These are phyloP conservation scores for Zootoca vivipara DNA, from an alignment of 2,113 vertebrate genomes.

Conservation along the genomic window DNA sequence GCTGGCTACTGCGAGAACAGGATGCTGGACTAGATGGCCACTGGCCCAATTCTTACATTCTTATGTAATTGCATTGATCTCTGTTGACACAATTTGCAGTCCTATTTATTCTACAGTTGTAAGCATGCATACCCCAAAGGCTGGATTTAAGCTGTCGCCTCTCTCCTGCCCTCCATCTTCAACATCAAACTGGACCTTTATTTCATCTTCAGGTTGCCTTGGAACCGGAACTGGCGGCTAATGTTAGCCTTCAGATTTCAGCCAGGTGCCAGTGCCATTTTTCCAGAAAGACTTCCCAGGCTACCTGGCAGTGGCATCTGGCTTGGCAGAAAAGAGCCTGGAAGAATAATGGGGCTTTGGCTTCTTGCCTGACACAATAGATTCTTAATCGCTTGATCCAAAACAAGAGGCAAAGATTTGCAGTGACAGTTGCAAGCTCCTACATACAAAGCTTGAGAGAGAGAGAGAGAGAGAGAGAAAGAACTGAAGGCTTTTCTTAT, in stretches of 20 bases:
- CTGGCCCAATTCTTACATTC: too few species aligned
- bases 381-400: conserved; percentile 38
- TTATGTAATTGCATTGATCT: too few species aligned
- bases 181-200: not conserved
- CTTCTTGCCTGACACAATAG: conserved; percentile 46
- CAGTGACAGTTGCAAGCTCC: conserved; percentile 20
- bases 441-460: not conserved
- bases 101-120: not conserved
- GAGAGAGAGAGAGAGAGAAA: not conserved
- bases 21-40: too few species aligned
- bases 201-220: not conserved
- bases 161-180: not conserved
- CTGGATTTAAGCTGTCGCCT: too few species aligned
- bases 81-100: not conserved
- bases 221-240: not conserved
- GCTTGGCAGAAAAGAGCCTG: not conserved
- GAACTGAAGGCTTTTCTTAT: conserved; percentile 14
- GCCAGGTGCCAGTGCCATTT: conserved; percentile 4
- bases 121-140: not conserved
- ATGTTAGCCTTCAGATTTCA: not conserved
- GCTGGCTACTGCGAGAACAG: too few species aligned
- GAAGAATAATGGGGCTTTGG: conserved; percentile 22
- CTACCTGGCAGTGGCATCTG: not conserved
- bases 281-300: conserved; percentile 12
- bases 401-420: conserved; percentile 34